These are phyloP conservation scores for Coenonympha arcania DNA, from an alignment of 2,888 invertebrate genomes.

Conservation along the genomic window DNA sequence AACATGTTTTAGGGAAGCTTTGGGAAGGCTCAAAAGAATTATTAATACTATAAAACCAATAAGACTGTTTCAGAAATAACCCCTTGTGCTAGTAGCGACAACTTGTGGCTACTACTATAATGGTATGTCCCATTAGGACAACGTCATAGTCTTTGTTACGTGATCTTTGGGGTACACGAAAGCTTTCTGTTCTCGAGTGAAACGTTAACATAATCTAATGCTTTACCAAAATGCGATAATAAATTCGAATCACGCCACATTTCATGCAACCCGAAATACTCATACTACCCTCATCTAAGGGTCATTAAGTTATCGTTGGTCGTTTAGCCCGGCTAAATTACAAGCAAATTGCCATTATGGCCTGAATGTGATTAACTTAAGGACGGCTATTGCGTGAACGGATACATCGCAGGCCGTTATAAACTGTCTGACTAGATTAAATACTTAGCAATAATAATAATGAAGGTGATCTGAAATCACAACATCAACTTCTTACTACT, in stretches of 20 bases:
- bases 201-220: neutral
- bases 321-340: conserved; percentile 14
- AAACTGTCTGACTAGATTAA: conserved; percentile 1
- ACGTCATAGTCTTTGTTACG: no score
- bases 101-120: no score
- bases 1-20: no score
- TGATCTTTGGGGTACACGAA: no score
- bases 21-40: no score
- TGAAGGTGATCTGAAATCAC: neutral
- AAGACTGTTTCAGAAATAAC: no score
- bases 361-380: conserved; percentile 13
- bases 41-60: no score
- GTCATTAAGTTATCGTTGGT: conserved; percentile 18
- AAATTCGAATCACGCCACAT: neutral
- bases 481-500: no score
- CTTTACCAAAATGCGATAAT: neutral
- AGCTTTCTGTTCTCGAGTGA: no score
- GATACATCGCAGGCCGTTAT: neutral
- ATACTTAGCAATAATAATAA: neutral
- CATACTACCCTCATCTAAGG: conserved; percentile 8
- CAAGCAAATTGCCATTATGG: conserved; percentile 16
- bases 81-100: no score
- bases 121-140: no score
- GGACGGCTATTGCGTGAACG: conserved; percentile 3
- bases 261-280: neutral